A percentile compares a stretch with the other conserved stretches of the same genome.
phyloP scores from a whole-genome alignment of 2,888 invertebrate genomes.

The Cinara cedri region DNA sequence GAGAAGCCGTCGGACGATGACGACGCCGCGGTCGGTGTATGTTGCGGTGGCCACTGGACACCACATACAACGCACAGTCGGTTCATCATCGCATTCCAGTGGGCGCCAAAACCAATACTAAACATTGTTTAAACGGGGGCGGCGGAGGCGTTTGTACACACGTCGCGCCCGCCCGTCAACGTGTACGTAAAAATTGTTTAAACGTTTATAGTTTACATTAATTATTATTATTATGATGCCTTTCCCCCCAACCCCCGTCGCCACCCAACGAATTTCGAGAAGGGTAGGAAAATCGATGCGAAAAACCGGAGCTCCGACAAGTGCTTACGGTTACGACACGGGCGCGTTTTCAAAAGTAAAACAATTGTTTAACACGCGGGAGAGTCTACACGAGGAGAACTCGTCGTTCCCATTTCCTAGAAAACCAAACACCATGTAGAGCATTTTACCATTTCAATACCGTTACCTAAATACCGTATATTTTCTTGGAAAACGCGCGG shows the following conservation, averaged over 20 bases:
- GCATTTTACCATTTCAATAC: not conserved
- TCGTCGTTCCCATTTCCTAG: not conserved
- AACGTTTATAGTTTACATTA: too few species aligned
- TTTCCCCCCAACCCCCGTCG: not conserved
- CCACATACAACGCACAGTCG: constrained; percentile 6
- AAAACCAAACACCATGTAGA: not conserved
- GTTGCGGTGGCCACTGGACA: constrained; percentile 11
- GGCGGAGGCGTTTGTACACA: not conserved
- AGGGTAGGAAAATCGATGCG: not conserved
- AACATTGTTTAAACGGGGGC: not conserved
- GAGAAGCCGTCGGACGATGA: not conserved
- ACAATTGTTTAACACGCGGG: too few species aligned
- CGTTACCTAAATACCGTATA: not conserved
- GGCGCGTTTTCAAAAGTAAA: too few species aligned
- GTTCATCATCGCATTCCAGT: constrained; percentile 52
- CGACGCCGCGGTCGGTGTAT: constrained; percentile 11
- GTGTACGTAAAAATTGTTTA: constrained; percentile 1
- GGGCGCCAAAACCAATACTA: constrained; percentile 42
- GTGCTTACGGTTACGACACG: not conserved
- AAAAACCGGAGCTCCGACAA: constrained; percentile 4
- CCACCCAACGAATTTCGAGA: not conserved
- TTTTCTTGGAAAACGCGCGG: not conserved
- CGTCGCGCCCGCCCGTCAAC: too few species aligned
- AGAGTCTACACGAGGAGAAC: not conserved
- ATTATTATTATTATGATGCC: constrained; percentile 1